Evolutionary conservation across 2,888 invertebrate genomes (phyloP).

Genomic region (Phlogophora meticulosa): DNA sequence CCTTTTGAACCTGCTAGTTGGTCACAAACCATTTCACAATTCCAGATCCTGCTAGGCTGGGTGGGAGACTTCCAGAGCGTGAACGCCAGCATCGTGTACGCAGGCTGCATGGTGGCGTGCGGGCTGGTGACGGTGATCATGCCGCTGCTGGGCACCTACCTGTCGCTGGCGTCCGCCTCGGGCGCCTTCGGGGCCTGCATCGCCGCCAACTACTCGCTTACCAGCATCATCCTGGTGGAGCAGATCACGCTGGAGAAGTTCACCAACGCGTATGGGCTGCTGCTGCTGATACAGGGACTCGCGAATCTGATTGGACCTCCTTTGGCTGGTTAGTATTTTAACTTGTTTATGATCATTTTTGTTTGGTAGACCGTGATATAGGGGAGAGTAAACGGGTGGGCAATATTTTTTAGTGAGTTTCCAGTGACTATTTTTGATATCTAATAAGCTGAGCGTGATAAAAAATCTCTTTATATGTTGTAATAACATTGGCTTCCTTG

Average conservation of each 20-base stretch:
- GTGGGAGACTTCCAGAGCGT: slow-evolving; percentile 96
- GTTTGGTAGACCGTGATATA: no score
- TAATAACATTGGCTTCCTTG: no score
- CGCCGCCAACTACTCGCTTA: slow-evolving; percentile 97
- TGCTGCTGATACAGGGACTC: slow-evolving; percentile 96
- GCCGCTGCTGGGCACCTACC: slow-evolving; percentile 92
- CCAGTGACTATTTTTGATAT: no score
- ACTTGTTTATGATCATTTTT: no score
- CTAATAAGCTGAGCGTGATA: no score
- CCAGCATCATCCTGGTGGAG: slow-evolving; percentile 97
- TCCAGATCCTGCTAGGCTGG: slow-evolving; percentile 96
- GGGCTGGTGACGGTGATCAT: slow-evolving; percentile 93
- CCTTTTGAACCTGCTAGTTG: no score
- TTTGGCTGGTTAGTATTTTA: slow-evolving; percentile 93
- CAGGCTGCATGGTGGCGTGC: slow-evolving; percentile 94
- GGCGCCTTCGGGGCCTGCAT: slow-evolving; percentile 97
- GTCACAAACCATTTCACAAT: slow-evolving; percentile 48
- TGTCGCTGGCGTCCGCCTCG: slow-evolving; percentile 91
- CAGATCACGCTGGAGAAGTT: slow-evolving; percentile 97
- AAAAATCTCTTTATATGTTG: no score
- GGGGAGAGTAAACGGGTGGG: no score
- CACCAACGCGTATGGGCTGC: slow-evolving; percentile 97
- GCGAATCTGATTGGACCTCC: slow-evolving; percentile 98
- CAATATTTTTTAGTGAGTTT: no score
- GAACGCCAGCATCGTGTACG: slow-evolving; percentile 95